These are phyloP conservation scores for Arrhamphus sclerolepis DNA, from an alignment of 2,797 vertebrate genomes.

Conservation along the genomic window DNA sequence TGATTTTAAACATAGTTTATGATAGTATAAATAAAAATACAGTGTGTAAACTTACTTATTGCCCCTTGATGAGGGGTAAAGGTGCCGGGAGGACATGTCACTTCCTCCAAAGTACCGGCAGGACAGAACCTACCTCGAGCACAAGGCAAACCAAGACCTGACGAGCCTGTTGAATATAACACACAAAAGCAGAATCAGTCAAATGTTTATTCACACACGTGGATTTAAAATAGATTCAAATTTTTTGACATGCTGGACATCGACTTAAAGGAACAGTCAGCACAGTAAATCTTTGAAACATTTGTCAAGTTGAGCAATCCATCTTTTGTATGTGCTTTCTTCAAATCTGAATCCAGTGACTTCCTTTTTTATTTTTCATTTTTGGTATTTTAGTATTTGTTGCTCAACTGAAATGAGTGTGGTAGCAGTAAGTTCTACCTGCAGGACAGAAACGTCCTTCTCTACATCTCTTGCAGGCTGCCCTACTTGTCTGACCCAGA, in stretches of 20 bases:
- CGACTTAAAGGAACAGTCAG: neutral
- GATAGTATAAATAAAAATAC: neutral
- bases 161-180: conserved; percentile 72
- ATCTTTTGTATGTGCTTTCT: conserved; percentile 13
- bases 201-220: neutral
- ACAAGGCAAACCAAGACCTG: conserved; percentile 80
- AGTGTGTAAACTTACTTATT: conserved; percentile 69
- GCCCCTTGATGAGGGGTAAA: conserved; percentile 86
- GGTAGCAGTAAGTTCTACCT: conserved; percentile 69
- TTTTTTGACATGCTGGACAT: no score
- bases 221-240: neutral
- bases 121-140: conserved; percentile 86
- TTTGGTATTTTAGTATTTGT: conserved; percentile 21
- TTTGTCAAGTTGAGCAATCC: conserved; percentile 6
- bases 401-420: conserved; percentile 19
- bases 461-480: conserved; percentile 84
- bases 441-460: conserved; percentile 87
- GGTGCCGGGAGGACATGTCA: conserved; percentile 82
- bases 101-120: conserved; percentile 81
- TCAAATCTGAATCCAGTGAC: neutral
- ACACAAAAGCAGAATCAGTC: conserved; percentile 1
- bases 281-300: neutral
- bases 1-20: neutral
- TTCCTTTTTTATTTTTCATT: conserved; percentile 13
- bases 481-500: conserved; percentile 86